phyloP scores from a whole-genome alignment of 2,113 vertebrate genomes.

The Ptyas mucosa region DNA sequence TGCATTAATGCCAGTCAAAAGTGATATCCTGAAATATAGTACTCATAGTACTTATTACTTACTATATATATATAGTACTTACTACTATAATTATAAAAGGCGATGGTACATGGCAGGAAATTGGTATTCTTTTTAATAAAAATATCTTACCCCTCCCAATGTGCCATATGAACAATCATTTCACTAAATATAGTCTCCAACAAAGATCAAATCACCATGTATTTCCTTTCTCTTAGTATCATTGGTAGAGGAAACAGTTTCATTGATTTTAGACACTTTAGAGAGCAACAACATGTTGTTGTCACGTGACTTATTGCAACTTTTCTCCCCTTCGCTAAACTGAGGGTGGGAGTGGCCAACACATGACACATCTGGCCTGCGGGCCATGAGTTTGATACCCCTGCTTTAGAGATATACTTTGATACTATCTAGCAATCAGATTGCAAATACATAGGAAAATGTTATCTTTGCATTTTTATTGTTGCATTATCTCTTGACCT shows the following conservation, averaged over 20 bases:
- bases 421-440: not conserved
- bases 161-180: not conserved
- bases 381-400: too few species aligned
- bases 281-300: too few species aligned
- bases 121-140: not conserved
- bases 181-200: not conserved
- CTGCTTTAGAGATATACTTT: not conserved
- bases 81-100: not conserved
- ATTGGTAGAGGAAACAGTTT: not conserved
- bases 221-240: not conserved
- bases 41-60: too few species aligned
- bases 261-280: not conserved
- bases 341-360: too few species aligned
- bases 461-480: not conserved
- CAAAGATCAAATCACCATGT: not conserved
- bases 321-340: too few species aligned
- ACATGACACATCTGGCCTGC: too few species aligned
- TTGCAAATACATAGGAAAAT: not conserved
- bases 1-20: not conserved
- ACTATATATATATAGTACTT: too few species aligned
- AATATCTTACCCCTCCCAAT: not conserved
- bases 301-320: too few species aligned
- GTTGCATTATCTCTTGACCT: not conserved
- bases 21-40: not conserved
- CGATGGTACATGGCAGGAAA: not conserved